Evolutionary conservation across 2,113 vertebrate species (phyloP), one percentile per base, ranked within the genome.

Genomic region (Limanda limanda): DNA sequence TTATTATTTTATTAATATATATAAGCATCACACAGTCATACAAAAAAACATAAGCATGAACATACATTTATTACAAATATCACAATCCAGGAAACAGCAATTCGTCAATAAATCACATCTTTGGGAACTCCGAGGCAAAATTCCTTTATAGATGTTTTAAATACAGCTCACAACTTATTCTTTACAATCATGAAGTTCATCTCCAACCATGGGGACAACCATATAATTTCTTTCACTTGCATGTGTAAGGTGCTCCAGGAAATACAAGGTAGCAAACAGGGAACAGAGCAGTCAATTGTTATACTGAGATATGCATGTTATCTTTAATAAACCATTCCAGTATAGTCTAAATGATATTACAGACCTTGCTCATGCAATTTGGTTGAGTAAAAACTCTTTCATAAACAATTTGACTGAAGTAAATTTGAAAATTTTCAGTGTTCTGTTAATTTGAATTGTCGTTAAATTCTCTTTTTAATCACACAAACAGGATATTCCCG

Each of bases 11-110:
- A 42, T 42, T 42, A 15, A 56, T 61, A 23, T n/a, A 74, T 42
- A 48, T 71, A 82, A 62, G 35, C 2, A 74, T 20, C 23, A 87
- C 23, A 61, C 23, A 64, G 42, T 65, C 58, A 68, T 11, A 78
- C 65, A 81, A 31, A 81, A 31, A 21, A 24, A 8, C 86, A 91
- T 90, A 92, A 92, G 31, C 93, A 94, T 92, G 76, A 89, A 95
- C 95, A 96, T 91, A 94, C 84, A 89, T 94, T 94, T 94, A 94
- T 95, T 95, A 94, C 90, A 95, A 95, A 95, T 92, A 90, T 90
- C 90, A 95, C 91, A 93, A 92, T 88, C 86, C 88, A 93, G 80
- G 88, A 92, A 92, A 93, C 86, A 89, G 84, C 80, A 85, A 86
- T 83, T 90, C 72, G 83, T 90, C 84, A 90, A 84, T 95, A 93